Percentiles rank a stretch among this genome's conserved stretches.
These are phyloP conservation scores for Pempheris klunzingeri DNA, from an alignment of 2,797 vertebrate species.

Conservation along the genomic window DNA sequence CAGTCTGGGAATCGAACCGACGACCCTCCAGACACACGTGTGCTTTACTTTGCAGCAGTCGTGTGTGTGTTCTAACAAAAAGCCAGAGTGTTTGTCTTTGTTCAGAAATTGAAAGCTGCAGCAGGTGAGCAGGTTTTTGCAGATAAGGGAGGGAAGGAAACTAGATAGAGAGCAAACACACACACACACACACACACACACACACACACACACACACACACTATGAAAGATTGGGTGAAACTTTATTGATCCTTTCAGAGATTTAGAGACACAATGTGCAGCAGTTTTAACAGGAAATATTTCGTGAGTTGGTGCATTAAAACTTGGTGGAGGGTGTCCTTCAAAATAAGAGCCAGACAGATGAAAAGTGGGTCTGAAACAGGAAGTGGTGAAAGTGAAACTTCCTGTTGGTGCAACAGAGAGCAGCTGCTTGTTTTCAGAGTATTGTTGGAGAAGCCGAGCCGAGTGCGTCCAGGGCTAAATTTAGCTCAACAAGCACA, in stretches of 20 bases:
- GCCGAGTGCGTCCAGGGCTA: not conserved
- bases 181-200: not conserved
- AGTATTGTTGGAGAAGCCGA: not conserved
- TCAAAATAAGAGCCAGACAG: not conserved
- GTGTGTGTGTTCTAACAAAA: not conserved
- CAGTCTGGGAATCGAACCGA: not conserved
- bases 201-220: not conserved
- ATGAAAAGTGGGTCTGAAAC: not conserved
- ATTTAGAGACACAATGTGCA: not conserved
- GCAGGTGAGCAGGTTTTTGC: not conserved
- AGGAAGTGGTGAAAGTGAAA: conserved; percentile 23
- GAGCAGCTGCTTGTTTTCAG: not conserved
- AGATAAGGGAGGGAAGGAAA: not conserved
- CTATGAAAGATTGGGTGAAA: not conserved
- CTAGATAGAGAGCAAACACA: not conserved
- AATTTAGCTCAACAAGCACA: not conserved
- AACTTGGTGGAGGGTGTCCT: not conserved
- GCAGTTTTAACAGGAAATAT: not conserved
- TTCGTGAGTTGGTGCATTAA: not conserved
- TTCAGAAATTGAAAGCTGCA: not conserved
- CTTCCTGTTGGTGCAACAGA: conserved; percentile 28
- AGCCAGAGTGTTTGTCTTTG: not conserved
- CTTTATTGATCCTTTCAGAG: not conserved
- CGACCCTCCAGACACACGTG: not conserved
- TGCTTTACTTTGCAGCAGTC: not conserved